Base-by-base conservation (phyloP, 1,140 invertebrate species). In the Drosophila ficusphila region DNA sequence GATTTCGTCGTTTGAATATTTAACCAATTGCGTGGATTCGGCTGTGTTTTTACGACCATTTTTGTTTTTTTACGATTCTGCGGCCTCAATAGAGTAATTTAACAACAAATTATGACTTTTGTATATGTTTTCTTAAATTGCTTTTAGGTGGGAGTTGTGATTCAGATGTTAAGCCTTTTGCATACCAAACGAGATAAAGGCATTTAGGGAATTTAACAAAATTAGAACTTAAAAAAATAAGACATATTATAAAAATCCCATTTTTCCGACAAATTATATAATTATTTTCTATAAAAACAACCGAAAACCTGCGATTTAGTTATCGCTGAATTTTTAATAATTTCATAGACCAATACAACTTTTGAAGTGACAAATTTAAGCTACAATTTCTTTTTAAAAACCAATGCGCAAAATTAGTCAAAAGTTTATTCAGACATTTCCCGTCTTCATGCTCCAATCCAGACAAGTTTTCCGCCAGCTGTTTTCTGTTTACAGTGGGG, bases 401-500 rank as follows among this genome's bases (percentile, higher is more conserved):
- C 14, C 33, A 29, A 38, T 16, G 52, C 23, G 18, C 18, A 12
- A 42, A 61, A 42, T 62, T 29, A 19, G 54, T 25, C 2, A 21
- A 39, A 62, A 25, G 25, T 8, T 25, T 8, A 1, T 19, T 23
- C 38, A 44, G n/a, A 23, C 61, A 47, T 36, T 49, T 68, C 47
- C 44, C 38, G 38, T 53, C 19, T 11, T 8, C 8, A 2, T 38
- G 16, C 29, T 11, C 23, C 6, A 54, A 6, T 19, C n/a, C 3
- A 36, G 42, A 27, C 48, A 19, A n/a, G 46, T 51, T 70, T 60
- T 23, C 41, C 53, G 62, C 39, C 81, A 85, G 81, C 81, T 85
- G 81, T 73, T 85, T 76, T 85, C 48, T 86, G 82, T 85, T 85
- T 85, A 85, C 72, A 76, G 65, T 36, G 53, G 31, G 36, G 31